Evolutionary conservation across 2,888 invertebrate genomes (phyloP).

Genomic region (Xiphydria camelus): DNA sequence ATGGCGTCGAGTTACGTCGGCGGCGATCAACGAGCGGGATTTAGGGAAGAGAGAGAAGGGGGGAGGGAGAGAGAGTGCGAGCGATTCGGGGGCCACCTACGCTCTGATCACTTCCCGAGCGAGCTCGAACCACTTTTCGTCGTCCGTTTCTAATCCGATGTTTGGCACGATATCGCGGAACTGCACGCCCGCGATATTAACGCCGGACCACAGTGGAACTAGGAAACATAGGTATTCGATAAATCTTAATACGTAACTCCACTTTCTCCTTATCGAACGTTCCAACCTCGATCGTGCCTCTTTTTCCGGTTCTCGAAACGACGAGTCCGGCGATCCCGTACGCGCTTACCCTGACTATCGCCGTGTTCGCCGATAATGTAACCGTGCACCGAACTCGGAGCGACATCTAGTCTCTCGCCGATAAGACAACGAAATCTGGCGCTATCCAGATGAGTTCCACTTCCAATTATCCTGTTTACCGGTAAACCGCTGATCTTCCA

Average conservation of each 20-base stretch:
- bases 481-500: slow-evolving; percentile 70
- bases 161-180: slow-evolving; percentile 59
- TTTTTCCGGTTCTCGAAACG: background rate
- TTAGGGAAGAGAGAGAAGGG: background rate
- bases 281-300: slow-evolving; percentile 4
- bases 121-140: slow-evolving; percentile 61
- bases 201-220: slow-evolving; percentile 66
- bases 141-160: slow-evolving; percentile 58
- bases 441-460: slow-evolving; percentile 68
- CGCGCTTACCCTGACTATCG: slow-evolving; percentile 62
- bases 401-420: slow-evolving; percentile 62
- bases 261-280: slow-evolving; percentile 15
- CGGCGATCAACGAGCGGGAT: background rate
- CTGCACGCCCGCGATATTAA: slow-evolving; percentile 63
- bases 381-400: slow-evolving; percentile 63
- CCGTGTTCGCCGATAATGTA: slow-evolving; percentile 73
- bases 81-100: slow-evolving; percentile 29
- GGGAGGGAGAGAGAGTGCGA: no score
- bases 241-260: background rate
- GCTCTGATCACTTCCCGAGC: slow-evolving; percentile 59
- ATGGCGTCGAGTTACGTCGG: background rate
- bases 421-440: slow-evolving; percentile 65
- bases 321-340: background rate
- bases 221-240: slow-evolving; percentile 17
- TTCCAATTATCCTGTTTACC: slow-evolving; percentile 64